These are phyloP conservation scores for Litocranius walleri DNA, from an alignment of 2,113 vertebrate genomes.

Conservation along the genomic window DNA sequence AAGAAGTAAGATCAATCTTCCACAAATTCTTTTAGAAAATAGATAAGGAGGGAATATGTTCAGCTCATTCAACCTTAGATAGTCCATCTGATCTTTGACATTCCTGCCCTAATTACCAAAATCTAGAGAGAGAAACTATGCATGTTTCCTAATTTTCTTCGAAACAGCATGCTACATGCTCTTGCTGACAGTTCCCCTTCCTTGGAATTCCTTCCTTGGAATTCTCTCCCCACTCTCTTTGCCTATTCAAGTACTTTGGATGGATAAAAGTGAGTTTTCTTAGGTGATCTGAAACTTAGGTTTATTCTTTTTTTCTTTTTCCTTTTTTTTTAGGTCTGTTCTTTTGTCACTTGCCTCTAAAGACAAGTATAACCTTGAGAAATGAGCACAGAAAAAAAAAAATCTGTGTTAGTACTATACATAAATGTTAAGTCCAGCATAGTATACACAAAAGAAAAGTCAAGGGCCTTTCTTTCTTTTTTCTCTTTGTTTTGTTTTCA, in stretches of 20 bases:
- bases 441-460: not conserved
- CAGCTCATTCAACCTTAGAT: not conserved
- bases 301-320: not conserved
- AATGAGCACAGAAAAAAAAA: not conserved
- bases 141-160: not conserved
- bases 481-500: not conserved
- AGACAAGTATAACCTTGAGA: not conserved
- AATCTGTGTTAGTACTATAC: not conserved
- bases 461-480: not conserved
- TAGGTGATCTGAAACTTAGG: not conserved
- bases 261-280: not conserved
- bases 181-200: not conserved
- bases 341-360: not conserved
- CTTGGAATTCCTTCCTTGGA: not conserved
- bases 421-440: not conserved
- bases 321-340: not conserved
- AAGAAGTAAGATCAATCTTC: constrained; percentile 8
- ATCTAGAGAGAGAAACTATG: not conserved
- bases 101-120: not conserved
- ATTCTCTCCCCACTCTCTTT: not conserved
- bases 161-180: not conserved
- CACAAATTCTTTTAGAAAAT: constrained; percentile 25
- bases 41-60: not conserved
- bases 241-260: not conserved
- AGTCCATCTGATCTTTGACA: not conserved